Evolutionary conservation across 2,797 vertebrate genomes (phyloP).

Genomic region (Perdix hodgsoniae): DNA sequence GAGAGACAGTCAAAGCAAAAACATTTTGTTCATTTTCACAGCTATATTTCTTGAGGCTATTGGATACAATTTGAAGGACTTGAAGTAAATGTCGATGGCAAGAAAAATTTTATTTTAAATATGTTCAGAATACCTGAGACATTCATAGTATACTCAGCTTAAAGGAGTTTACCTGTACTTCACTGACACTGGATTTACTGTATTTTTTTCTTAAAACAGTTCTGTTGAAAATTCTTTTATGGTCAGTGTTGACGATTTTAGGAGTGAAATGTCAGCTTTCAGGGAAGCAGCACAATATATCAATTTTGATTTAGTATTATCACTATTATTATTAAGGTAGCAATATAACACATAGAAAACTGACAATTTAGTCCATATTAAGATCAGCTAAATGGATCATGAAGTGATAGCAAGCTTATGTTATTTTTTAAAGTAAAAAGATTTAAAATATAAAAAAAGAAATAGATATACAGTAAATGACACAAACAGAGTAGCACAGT

Average conservation of each 20-base stretch:
- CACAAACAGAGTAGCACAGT: conserved; percentile 69
- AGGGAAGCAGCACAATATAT: conserved; percentile 35
- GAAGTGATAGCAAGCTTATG: conserved; percentile 39
- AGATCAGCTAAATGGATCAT: conserved; percentile 31
- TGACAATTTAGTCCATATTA: conserved; percentile 26
- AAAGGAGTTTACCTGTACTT: conserved; percentile 30
- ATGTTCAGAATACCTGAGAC: not conserved
- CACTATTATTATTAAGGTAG: conserved; percentile 33
- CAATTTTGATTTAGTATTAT: conserved; percentile 44
- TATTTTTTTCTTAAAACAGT: conserved; percentile 30
- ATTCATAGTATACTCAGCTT: conserved; percentile 16
- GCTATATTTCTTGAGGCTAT: conserved; percentile 64
- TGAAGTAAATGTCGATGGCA: conserved; percentile 31
- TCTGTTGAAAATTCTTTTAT: conserved; percentile 26
- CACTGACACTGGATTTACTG: not conserved
- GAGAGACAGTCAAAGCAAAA: conserved; percentile 91
- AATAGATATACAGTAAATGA: conserved; percentile 60
- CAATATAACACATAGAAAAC: conserved; percentile 34
- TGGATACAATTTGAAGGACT: conserved; percentile 46
- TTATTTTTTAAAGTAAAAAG: conserved; percentile 64
- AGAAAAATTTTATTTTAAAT: conserved; percentile 43
- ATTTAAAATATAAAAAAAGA: conserved; percentile 52
- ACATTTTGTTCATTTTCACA: conserved; percentile 62
- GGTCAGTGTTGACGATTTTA: conserved; percentile 9
- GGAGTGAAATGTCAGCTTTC: conserved; percentile 49